phyloP scores from a whole-genome alignment of 2,888 invertebrate genomes.

The Hirtodrosophila alboralis region DNA sequence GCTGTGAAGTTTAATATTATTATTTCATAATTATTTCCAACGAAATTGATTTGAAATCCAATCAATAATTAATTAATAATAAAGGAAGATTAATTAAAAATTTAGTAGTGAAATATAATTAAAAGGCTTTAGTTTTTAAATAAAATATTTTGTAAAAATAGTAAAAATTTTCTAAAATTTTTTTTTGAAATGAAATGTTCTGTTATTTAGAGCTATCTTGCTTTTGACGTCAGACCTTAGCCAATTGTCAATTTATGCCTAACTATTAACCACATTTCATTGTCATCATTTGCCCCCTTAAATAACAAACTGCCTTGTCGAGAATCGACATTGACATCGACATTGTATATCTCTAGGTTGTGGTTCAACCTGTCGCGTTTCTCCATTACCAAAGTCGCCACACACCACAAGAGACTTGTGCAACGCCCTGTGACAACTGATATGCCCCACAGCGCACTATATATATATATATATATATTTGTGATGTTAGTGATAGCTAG shows the following conservation, averaged over 20 bases:
- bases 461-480: too few relatives aligned
- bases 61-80: too few relatives aligned
- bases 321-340: conserved; percentile 1
- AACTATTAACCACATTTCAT: conserved; percentile 18
- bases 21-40: too few relatives aligned
- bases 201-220: too few relatives aligned
- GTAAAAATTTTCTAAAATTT: too few relatives aligned
- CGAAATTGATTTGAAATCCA: too few relatives aligned
- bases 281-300: conserved; percentile 16
- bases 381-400: conserved; percentile 45
- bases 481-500: background rate
- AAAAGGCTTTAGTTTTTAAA: too few relatives aligned
- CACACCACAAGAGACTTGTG: conserved; percentile 39
- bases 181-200: too few relatives aligned
- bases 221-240: background rate
- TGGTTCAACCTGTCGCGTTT: conserved; percentile 48
- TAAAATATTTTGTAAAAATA: too few relatives aligned
- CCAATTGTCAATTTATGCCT: background rate
- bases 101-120: too few relatives aligned
- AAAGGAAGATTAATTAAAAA: too few relatives aligned
- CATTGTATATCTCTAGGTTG: conserved; percentile 28
- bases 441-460: conserved; percentile 36
- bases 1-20: too few relatives aligned
- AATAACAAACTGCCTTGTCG: conserved; percentile 6
- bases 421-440: conserved; percentile 55